phyloP scores from a whole-genome alignment of 2,797 vertebrate species.

The Hafferia zeledoni region DNA sequence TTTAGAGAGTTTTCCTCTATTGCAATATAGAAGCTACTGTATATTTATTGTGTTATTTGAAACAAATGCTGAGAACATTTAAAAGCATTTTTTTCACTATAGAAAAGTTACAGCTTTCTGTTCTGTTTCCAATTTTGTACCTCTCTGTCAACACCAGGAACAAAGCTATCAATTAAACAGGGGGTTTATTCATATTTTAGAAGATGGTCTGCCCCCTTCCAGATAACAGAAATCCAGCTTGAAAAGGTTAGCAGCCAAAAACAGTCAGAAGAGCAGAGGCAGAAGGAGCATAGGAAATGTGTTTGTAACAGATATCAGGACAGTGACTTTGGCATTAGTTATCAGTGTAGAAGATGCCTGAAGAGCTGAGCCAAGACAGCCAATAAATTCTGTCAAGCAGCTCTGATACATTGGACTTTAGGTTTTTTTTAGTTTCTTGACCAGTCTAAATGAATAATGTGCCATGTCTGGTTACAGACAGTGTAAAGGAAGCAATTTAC shows the following conservation, averaged over 20 bases:
- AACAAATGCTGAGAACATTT: neutral
- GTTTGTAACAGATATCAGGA: constrained; percentile 56
- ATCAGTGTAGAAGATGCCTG: constrained; percentile 25
- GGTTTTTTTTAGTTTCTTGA: constrained; percentile 3
- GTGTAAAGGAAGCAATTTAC: constrained; percentile 51
- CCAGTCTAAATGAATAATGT: constrained; percentile 45
- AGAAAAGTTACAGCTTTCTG: neutral
- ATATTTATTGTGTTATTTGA: neutral
- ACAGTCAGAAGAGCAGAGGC: constrained; percentile 29
- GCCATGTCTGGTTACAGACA: constrained; percentile 9
- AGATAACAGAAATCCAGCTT: constrained; percentile 52
- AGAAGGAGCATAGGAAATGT: constrained; percentile 46
- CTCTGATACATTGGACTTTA: neutral
- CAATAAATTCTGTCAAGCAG: constrained; percentile 48
- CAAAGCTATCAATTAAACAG: constrained; percentile 41
- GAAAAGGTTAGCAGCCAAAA: constrained; percentile 65
- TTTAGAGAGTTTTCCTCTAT: neutral
- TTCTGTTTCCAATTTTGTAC: constrained; percentile 1
- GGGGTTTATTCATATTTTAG: constrained; percentile 39
- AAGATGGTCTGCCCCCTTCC: constrained; percentile 19
- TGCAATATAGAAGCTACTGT: neutral
- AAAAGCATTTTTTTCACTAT: neutral
- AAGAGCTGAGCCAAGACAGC: constrained; percentile 38
- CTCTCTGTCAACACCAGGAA: neutral
- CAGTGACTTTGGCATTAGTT: constrained; percentile 56